A percentile compares a stretch with the other conserved stretches of the same genome.
Conservation (phyloP, 2,888 invertebrate species). For the Suillia variegata region DNA sequence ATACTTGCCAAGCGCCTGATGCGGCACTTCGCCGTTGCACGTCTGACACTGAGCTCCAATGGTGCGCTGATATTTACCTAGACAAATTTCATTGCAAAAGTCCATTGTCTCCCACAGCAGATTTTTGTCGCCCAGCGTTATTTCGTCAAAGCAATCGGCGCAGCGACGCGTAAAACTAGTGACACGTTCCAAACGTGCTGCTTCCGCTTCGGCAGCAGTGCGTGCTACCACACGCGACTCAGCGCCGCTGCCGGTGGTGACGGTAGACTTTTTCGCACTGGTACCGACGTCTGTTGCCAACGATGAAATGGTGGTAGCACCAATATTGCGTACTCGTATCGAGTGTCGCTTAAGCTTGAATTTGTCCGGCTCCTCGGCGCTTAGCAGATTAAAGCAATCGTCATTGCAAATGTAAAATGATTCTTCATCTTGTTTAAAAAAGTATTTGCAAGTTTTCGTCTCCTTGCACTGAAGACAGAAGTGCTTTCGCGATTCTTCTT, state of each 20-base stretch:
- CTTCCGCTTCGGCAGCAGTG: conserved; percentile 66
- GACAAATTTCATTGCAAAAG: conserved; percentile 86
- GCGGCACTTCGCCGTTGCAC: conserved; percentile 77
- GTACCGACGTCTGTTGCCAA: conserved; percentile 25
- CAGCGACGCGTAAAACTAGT: conserved; percentile 67
- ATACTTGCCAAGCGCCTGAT: conserved; percentile 85
- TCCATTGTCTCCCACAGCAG: conserved; percentile 93
- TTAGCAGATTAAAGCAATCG: conserved; percentile 64
- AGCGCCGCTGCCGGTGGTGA: conserved; percentile 20
- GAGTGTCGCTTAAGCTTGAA: conserved; percentile 58
- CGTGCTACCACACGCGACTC: conserved; percentile 66
- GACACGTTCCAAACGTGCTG: conserved; percentile 66
- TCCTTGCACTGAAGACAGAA: conserved; percentile 64
- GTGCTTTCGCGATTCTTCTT: conserved; percentile 36
- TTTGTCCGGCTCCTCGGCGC: conserved; percentile 61
- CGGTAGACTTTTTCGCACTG: conserved; percentile 40
- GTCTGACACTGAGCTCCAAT: conserved; percentile 80
- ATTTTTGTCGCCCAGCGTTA: conserved; percentile 68
- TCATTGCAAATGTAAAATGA: conserved; percentile 65
- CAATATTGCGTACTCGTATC: conserved; percentile 58
- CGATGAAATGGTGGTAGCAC: conserved; percentile 46
- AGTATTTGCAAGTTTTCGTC: conserved; percentile 62
- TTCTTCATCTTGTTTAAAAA: conserved; percentile 64
- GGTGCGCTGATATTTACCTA: conserved; percentile 78
- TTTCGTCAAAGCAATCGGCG: conserved; percentile 64